phyloP scores from a whole-genome alignment of 2,797 vertebrate genomes.

The Xenopus petersii region DNA sequence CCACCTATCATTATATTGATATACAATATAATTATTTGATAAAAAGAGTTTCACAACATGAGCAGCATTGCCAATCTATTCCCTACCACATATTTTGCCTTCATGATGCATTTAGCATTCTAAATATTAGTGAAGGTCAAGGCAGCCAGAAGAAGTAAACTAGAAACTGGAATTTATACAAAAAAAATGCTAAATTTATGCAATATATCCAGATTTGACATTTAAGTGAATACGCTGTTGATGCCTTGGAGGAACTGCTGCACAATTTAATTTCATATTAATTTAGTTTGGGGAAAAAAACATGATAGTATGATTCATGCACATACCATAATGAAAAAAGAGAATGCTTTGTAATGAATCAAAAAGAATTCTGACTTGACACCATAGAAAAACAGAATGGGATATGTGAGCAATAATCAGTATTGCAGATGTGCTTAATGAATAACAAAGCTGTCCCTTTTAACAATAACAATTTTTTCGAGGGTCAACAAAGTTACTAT shows the following conservation, averaged over 20 bases:
- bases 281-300: conserved; percentile 38
- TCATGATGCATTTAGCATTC: conserved; percentile 32
- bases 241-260: conserved; percentile 44
- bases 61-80: conserved; percentile 17
- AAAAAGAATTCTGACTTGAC: conserved; percentile 38
- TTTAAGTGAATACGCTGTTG: conserved; percentile 41
- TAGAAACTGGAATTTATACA: conserved; percentile 35
- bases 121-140: conserved; percentile 45
- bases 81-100: conserved; percentile 16
- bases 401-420: conserved; percentile 39
- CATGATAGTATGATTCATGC: conserved; percentile 46
- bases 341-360: conserved; percentile 47
- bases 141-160: conserved; percentile 18
- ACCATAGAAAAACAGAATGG: conserved; percentile 34
- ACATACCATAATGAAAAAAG: conserved; percentile 47
- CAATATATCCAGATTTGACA: conserved; percentile 48
- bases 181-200: conserved; percentile 48
- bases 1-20: neutral
- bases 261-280: conserved; percentile 48
- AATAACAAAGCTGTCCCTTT: conserved; percentile 43
- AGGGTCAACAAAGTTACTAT: conserved; percentile 33
- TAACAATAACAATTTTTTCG: conserved; percentile 24
- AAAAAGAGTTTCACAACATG: conserved; percentile 12
- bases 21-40: conserved; percentile 8
- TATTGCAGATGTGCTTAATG: conserved; percentile 43